phyloP scores from a whole-genome alignment of 1,140 invertebrate species.

The Gonioctena quinquepunctata region DNA sequence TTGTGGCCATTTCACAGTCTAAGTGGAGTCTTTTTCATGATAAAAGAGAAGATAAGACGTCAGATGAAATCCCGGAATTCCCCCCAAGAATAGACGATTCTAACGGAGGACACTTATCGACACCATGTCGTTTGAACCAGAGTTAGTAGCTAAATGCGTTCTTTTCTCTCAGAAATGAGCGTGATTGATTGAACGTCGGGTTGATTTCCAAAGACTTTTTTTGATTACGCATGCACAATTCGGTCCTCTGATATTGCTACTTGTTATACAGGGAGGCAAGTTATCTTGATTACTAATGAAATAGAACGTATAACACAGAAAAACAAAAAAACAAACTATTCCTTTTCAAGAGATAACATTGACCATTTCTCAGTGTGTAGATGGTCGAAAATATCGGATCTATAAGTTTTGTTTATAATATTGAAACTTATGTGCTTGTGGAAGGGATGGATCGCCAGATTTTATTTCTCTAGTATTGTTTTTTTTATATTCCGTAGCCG shows the following conservation, averaged over 20 bases:
- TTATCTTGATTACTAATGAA: too few species aligned
- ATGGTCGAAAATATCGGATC: too few species aligned
- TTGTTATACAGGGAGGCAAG: background rate
- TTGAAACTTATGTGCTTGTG: too few species aligned
- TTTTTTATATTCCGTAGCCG: too few species aligned
- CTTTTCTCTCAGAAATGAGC: background rate
- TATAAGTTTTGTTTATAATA: too few species aligned
- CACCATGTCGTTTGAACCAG: background rate
- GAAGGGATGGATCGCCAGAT: too few species aligned
- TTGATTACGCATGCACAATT: background rate
- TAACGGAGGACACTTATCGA: background rate
- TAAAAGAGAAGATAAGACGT: background rate
- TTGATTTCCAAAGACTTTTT: background rate
- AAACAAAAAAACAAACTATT: too few species aligned
- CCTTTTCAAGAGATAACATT: too few species aligned
- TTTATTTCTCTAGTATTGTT: too few species aligned
- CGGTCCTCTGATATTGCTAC: too few species aligned
- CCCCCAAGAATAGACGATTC: background rate
- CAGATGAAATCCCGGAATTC: background rate
- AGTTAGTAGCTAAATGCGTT: background rate
- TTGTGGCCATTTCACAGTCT: background rate
- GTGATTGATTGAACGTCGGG: background rate
- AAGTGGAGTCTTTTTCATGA: background rate
- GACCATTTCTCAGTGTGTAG: too few species aligned
- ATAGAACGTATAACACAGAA: too few species aligned